Evolutionary conservation across 30 jellyfish, hydroid and myxozoan genomes (phyloP), one percentile per base, ranked within the genome.

Genomic region (Pseudorhiza aurosa): DNA sequence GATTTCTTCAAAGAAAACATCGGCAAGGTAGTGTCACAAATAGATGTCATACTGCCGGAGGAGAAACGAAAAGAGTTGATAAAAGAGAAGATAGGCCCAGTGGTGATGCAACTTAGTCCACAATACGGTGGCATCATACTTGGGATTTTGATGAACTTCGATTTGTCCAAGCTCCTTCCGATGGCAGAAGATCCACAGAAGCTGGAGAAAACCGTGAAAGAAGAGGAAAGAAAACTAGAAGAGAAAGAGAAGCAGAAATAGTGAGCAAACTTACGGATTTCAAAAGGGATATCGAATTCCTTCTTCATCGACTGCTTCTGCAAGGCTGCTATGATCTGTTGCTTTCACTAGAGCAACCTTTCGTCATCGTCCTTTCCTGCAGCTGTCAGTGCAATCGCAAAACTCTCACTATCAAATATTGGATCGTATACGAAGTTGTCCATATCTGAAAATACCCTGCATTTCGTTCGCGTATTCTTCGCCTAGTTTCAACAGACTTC

Each of bases 1-100:
- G 83, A 85, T 28, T 85, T 85, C 65, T 57, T 85, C 81, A 69
- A 75, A 43, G 62, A 80, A 58, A 65, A 75, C 75, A 25, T 72
- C 29, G 96, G 96, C 77, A 74, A 74, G 53, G 81, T 75, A n/a
- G 91, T 83, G 1, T 26, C 96, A 9, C 96, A 85, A 56, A 50
- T 85, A 36, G 96, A 74, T 26, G 62, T 85, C 39, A 74, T 74
- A 8, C 39, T 85, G 65, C 88, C 96, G 15, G 85, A 65, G 4
- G 96, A 85, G 64, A 67, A 65, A 56, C 83, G 76, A 8, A 85
- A 85, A 59, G 87, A 85, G 58, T 32, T 75, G 71, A 75, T 85
- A 53, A 74, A 58, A 67, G 89, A 74, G 12, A 65, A 85, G 74
- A 8, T 85, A 42, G 87, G 89, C 76, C 96, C 96, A 15, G 5